Percentiles rank a stretch among this genome's conserved stretches.
Evolutionary conservation across 1,140 invertebrate genomes (phyloP).

Genomic region (Caenorhabditis tropicalis): DNA sequence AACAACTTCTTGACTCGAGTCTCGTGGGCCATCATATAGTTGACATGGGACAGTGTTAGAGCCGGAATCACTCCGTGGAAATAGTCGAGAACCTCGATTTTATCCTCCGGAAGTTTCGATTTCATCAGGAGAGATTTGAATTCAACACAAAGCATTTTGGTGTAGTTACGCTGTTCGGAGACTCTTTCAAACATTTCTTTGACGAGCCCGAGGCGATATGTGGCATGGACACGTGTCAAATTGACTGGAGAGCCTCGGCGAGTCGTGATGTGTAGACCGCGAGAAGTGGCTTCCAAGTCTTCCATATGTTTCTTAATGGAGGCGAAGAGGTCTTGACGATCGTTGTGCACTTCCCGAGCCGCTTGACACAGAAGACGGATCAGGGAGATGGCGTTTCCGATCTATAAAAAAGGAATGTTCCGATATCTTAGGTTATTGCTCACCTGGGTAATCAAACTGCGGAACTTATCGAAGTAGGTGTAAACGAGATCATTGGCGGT

Average conservation of each 20-base stretch:
- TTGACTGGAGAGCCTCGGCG: background rate
- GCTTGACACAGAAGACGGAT: slow-evolving; percentile 8
- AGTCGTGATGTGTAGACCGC: background rate
- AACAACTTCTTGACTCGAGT: slow-evolving; percentile 7
- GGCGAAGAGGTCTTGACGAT: background rate
- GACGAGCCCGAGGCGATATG: background rate
- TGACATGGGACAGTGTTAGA: background rate
- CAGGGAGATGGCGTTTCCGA: background rate
- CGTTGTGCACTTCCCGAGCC: background rate
- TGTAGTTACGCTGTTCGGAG: background rate
- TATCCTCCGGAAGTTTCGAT: background rate
- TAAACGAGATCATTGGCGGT: background rate
- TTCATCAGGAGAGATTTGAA: background rate
- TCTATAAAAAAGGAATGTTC: background rate
- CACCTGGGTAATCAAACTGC: background rate
- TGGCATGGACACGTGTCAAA: background rate
- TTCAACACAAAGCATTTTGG: background rate
- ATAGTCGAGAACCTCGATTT: slow-evolving; percentile 9
- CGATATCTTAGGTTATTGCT: no score
- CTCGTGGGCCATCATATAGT: slow-evolving; percentile 4
- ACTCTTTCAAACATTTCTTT: slow-evolving; percentile 18
- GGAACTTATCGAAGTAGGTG: slow-evolving; percentile 15
- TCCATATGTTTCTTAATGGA: slow-evolving; percentile 20
- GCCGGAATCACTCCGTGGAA: slow-evolving; percentile 17
- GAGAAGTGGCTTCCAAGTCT: background rate